Evolutionary conservation across 2,888 invertebrate species (phyloP).

Genomic region (Tribolium freemani): DNA sequence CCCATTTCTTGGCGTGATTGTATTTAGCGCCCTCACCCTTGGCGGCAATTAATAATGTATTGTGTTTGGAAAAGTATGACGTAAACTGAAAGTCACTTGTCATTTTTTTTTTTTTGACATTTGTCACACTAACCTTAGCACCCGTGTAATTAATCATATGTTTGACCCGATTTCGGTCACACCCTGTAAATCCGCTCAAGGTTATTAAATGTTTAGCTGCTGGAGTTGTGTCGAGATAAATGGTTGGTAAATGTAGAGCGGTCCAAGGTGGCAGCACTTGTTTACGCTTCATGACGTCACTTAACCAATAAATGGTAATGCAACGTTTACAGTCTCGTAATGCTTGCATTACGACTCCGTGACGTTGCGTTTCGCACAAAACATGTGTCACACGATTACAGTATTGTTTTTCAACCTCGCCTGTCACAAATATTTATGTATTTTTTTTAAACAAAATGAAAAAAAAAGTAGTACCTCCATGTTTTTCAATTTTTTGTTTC

Average conservation of each 20-base stretch:
- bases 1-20: slow-evolving; percentile 92
- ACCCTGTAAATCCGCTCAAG: slow-evolving; percentile 90
- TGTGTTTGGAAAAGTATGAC: slow-evolving; percentile 83
- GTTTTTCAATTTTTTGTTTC: slow-evolving; percentile 65
- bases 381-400: slow-evolving; percentile 92
- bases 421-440: slow-evolving; percentile 62
- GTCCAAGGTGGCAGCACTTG: slow-evolving; percentile 94
- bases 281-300: slow-evolving; percentile 88
- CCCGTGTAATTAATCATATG: slow-evolving; percentile 89
- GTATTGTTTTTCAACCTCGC: slow-evolving; percentile 89
- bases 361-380: slow-evolving; percentile 90
- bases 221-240: slow-evolving; percentile 76
- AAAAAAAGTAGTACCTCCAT: slow-evolving; percentile 55
- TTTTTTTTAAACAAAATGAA: too few relatives aligned
- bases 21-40: slow-evolving; percentile 91
- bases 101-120: background rate
- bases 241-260: slow-evolving; percentile 89
- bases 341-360: slow-evolving; percentile 91
- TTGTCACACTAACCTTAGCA: slow-evolving; percentile 75
- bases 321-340: slow-evolving; percentile 78
- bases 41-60: slow-evolving; percentile 82
- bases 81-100: slow-evolving; percentile 70
- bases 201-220: slow-evolving; percentile 84
- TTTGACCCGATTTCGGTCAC: slow-evolving; percentile 85
- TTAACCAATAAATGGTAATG: slow-evolving; percentile 91